phyloP scores from a whole-genome alignment of 2,888 invertebrate species.

The Oscheius myriophilus region DNA sequence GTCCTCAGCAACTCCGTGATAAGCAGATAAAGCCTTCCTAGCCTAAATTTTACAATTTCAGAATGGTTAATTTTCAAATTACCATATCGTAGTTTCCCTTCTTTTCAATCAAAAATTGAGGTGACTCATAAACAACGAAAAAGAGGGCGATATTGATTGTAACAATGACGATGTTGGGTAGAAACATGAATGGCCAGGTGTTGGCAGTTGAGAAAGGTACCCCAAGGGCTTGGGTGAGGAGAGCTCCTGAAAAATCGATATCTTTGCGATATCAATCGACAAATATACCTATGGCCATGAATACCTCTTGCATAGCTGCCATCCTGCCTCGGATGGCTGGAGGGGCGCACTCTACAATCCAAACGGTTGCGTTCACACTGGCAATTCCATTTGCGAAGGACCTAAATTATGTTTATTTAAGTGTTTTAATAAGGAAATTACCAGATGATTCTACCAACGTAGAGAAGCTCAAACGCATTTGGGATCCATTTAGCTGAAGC shows the following conservation, averaged over 20 bases:
- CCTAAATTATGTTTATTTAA: not conserved
- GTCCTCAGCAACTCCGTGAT: conserved; percentile 42
- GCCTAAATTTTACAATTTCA: conserved; percentile 24
- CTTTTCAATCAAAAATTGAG: conserved; percentile 39
- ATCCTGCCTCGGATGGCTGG: conserved; percentile 53
- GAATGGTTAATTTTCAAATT: not conserved
- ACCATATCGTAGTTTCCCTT: conserved; percentile 31
- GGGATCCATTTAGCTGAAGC: conserved; percentile 48
- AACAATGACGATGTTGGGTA: conserved; percentile 35
- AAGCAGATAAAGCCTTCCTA: conserved; percentile 35
- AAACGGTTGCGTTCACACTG: conserved; percentile 58
- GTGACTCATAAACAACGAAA: conserved; percentile 38
- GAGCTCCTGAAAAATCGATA: conserved; percentile 33
- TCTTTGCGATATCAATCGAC: not conserved
- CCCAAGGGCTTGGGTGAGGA: conserved; percentile 44
- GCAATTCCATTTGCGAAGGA: conserved; percentile 57
- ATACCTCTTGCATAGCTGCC: conserved; percentile 60
- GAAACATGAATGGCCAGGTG: conserved; percentile 43
- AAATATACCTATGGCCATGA: conserved; percentile 52
- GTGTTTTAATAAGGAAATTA: conserved; percentile 1
- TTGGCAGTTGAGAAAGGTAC: conserved; percentile 40
- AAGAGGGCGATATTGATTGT: conserved; percentile 34
- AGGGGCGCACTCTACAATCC: conserved; percentile 60
- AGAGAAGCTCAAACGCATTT: conserved; percentile 53
- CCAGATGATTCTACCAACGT: conserved; percentile 58